Base-by-base conservation (phyloP, 2,888 invertebrate genomes). In the Mimachlamys varia region DNA sequence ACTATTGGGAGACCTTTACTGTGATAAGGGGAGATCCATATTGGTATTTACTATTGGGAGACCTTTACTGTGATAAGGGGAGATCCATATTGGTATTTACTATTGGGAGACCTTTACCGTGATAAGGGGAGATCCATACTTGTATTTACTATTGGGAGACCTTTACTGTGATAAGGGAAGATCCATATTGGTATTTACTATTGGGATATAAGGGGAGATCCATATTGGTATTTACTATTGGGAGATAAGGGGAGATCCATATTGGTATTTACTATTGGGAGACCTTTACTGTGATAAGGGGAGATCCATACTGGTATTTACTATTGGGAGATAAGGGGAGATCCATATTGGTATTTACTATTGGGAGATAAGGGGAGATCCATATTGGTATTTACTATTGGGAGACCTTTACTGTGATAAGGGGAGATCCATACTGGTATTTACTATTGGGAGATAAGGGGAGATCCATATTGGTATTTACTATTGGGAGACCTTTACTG, bases 401-500 rank as follows among this genome's bases (percentile, higher is more conserved):
- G 22, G 76, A 76, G 76, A 76, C 76, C 27, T 76, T 76, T 76
- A 76, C 33, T 10, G 22, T 12, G 17, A 27, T 15, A 33, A 27
- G 76, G 33, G 27, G 33, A 10, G 76, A 12, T 33, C 76, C n/a
- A n/a, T n/a, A n/a, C 33, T 76, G 76, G 33, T 76, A 76, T 76
- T 76, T 76, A 76, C 76, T 12, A 76, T 27, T 76, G 12, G 22
- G 76, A 76, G 76, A 76, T n/a, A n/a, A n/a, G n/a, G n/a, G n/a
- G n/a, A n/a, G n/a, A n/a, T n/a, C n/a, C n/a, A n/a, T n/a, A n/a
- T 76, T 76, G 76, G 33, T 76, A 76, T 76, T 76, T 76, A 76
- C 76, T 12, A 76, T 27, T 76, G 12, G 22, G 76, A 76, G 76
- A 76, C 76, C 27, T 76, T 76, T 76, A 76, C 33, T 10, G 22